A percentile compares a stretch with the other conserved stretches of the same genome.
Conservation (phyloP, 2,113 vertebrate genomes). For the Speoplatyrhinus poulsoni region DNA sequence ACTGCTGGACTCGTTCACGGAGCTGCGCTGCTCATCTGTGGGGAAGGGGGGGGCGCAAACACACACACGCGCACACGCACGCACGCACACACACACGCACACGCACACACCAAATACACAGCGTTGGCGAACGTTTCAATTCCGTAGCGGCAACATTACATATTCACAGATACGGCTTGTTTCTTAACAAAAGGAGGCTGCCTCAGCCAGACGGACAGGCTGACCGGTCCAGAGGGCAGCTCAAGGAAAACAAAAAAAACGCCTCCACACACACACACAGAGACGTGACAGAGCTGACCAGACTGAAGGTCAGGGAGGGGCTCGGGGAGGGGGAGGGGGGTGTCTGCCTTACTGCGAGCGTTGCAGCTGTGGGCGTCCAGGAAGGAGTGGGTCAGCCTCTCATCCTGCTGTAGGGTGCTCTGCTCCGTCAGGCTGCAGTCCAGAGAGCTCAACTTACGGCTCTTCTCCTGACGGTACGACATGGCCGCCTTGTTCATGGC, state of each 20-base stretch:
- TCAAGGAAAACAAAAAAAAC: conserved; percentile 6
- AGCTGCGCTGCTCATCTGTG: conserved; percentile 86
- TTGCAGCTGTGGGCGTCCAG: conserved; percentile 85
- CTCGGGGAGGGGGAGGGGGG: no score
- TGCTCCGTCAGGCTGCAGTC: conserved; percentile 92
- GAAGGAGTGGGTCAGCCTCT: conserved; percentile 86
- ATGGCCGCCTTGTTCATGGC: conserved; percentile 89
- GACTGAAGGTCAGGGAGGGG: conserved; percentile 43
- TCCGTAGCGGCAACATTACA: neutral
- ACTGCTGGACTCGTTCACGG: conserved; percentile 91
- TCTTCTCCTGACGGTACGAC: conserved; percentile 91
- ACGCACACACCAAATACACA: neutral
- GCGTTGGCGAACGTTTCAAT: neutral
- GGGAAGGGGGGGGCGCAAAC: neutral
- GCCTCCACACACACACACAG: conserved; percentile 16
- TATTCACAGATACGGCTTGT: neutral
- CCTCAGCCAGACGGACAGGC: neutral
- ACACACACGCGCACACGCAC: conserved; percentile 21
- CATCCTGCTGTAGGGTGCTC: conserved; percentile 91
- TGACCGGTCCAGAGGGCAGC: conserved; percentile 7
- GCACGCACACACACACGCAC: conserved; percentile 2
- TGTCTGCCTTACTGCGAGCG: conserved; percentile 80
- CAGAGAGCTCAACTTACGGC: conserved; percentile 83
- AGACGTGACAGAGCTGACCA: conserved; percentile 19
- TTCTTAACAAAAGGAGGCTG: conserved; percentile 12